Evolutionary conservation across 1,140 invertebrate genomes (phyloP).

Genomic region (Drosophila auraria): DNA sequence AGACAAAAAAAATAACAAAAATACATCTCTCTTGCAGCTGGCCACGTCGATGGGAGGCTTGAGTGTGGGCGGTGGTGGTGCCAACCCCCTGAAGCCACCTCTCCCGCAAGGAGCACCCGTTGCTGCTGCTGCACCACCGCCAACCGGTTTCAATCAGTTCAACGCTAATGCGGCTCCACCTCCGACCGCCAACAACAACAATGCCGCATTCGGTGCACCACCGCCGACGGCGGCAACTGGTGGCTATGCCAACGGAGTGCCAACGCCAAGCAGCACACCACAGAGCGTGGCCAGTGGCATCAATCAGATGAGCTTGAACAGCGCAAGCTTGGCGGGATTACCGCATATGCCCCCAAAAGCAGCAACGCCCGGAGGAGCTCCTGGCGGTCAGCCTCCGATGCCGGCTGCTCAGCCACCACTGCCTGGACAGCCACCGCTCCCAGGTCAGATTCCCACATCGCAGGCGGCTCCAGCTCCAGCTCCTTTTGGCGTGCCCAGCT

Average conservation of each 20-base stretch:
- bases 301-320: constrained; percentile 82
- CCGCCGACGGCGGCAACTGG: constrained; percentile 12
- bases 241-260: constrained; percentile 66
- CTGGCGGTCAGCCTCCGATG: constrained; percentile 23
- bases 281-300: constrained; percentile 67
- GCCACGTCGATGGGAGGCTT: constrained; percentile 78
- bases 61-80: constrained; percentile 47
- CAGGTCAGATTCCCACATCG: constrained; percentile 43
- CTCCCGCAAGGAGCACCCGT: constrained; percentile 39
- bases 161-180: constrained; percentile 57
- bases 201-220: constrained; percentile 57
- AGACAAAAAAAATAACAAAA: constrained; percentile 38
- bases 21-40: constrained; percentile 49
- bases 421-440: constrained; percentile 19
- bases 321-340: constrained; percentile 69
- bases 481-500: constrained; percentile 30
- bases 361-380: constrained; percentile 15
- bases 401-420: constrained; percentile 17
- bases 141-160: constrained; percentile 59
- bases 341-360: constrained; percentile 79
- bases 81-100: constrained; percentile 67
- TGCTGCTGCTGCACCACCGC: constrained; percentile 27
- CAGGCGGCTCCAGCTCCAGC: constrained; percentile 23
- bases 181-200: constrained; percentile 61
- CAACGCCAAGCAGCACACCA: constrained; percentile 40